Base-by-base conservation (phyloP, 2,113 vertebrate species). In the Mus pahari region DNA sequence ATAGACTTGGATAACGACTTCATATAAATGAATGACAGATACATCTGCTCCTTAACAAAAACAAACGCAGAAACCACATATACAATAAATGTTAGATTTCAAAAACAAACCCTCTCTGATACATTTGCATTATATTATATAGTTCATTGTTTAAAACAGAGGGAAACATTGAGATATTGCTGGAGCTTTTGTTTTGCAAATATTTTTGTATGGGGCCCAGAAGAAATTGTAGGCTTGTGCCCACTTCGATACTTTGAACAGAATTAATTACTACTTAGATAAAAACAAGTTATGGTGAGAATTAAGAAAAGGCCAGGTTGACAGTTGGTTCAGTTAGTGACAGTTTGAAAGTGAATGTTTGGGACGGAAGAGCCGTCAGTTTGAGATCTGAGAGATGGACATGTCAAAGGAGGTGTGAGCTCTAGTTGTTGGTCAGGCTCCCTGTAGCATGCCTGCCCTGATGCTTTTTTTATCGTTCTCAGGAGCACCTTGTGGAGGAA, bases 1-100 rank as follows among this genome's bases (percentile, higher is more conserved):
- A 68, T 73, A 81, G n/a, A 77, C 74, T 91, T 91, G 82, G 62
- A 62, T 92, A 89, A 74, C 91, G 89, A 92, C 81, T 94, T 91
- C 33, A 16, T 88, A 31, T 87, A 81, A 92, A 28, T 83, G 78
- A 74, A 55, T 92, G 81, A 70, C 75, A 87, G 74, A 75, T 87
- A 87, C 55, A 64, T 66, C 68, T 88, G 79, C 64, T 36, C 48
- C n/a, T 28, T 91, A 93, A 89, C 14, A 92, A 84, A 94, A 95
- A 24, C 53, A 92, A 89, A 95, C 88, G 33, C 42, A 53, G 73
- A 75, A 97, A 84, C 62, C 84, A 96, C 64, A 81, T 17, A 42
- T 14, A 60, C 39, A 60, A 75, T 77, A 87, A 90, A 94, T 71
- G 45, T 60, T 73, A 86, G 17, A 82, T 53, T 91, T 3, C 33